Percentiles rank a stretch among this genome's conserved stretches.
Evolutionary conservation across 1,140 invertebrate genomes (phyloP).

Genomic region (Drosophila setifemur): DNA sequence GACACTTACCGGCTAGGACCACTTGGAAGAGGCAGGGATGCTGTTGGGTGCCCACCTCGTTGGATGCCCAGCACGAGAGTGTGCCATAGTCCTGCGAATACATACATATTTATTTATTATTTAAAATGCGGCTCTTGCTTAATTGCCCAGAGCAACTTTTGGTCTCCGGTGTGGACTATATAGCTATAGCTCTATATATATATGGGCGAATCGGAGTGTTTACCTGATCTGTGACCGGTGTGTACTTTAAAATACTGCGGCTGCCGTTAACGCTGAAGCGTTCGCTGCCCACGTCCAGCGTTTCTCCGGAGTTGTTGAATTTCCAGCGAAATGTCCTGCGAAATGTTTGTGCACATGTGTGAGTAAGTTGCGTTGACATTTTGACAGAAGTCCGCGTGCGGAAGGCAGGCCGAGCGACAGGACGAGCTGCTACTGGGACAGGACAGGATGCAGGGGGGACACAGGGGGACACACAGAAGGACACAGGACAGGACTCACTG

Average conservation of each 20-base stretch:
- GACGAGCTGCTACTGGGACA: not conserved
- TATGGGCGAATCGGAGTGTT: conserved; percentile 25
- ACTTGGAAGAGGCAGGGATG: conserved; percentile 92
- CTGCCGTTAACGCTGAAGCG: conserved; percentile 88
- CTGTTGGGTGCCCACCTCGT: conserved; percentile 89
- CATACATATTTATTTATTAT: conserved; percentile 52
- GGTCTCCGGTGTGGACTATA: conserved; percentile 29
- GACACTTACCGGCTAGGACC: conserved; percentile 86
- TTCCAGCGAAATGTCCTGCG: conserved; percentile 92
- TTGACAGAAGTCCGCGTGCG: conserved; percentile 61
- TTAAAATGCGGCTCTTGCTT: conserved; percentile 57
- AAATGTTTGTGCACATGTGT: conserved; percentile 38
- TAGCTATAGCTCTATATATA: not conserved
- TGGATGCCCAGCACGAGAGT: conserved; percentile 90
- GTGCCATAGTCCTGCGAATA: conserved; percentile 87
- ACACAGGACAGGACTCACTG: no score
- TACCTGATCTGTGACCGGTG: conserved; percentile 86
- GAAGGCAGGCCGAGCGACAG: conserved; percentile 38
- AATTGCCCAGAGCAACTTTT: conserved; percentile 40
- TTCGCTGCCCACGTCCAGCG: conserved; percentile 89
- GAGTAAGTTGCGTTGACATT: conserved; percentile 71
- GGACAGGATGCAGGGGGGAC: not conserved
- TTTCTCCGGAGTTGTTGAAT: conserved; percentile 94
- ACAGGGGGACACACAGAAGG: not conserved
- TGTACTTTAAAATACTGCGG: conserved; percentile 87